Percentiles rank a stretch among this genome's conserved stretches.
Evolutionary conservation across 2,888 invertebrate genomes (phyloP).

Genomic region (Plemyria rubiginata): DNA sequence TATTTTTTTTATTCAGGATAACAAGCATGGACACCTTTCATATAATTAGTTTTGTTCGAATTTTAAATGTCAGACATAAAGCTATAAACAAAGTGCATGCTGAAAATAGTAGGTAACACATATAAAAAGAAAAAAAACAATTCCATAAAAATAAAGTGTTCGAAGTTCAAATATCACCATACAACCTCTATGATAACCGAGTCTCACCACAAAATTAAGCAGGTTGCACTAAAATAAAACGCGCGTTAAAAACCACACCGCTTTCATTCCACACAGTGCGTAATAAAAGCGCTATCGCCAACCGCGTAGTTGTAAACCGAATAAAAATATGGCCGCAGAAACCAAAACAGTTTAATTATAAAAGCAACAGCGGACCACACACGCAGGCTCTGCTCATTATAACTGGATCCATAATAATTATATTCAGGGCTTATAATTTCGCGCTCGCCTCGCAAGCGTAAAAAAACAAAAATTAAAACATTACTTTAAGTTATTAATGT

Average conservation of each 20-base stretch:
- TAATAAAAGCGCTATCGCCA: conserved; percentile 45
- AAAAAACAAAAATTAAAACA: conserved; percentile 80
- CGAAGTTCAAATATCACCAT: background rate
- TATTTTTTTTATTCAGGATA: too few species aligned
- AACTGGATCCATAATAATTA: conserved; percentile 78
- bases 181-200: background rate
- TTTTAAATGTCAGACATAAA: too few species aligned
- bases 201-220: background rate
- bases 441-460: conserved; percentile 61
- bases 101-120: too few species aligned
- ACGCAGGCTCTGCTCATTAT: conserved; percentile 79
- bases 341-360: conserved; percentile 73
- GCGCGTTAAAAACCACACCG: conserved; percentile 35
- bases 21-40: too few species aligned
- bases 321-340: conserved; percentile 67
- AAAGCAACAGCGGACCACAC: conserved; percentile 73
- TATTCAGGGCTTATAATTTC: conserved; percentile 80
- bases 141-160: background rate
- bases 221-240: conserved; percentile 25
- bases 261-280: conserved; percentile 36
- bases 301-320: conserved; percentile 57
- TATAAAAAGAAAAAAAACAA: too few species aligned
- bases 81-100: too few species aligned
- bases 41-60: too few species aligned
- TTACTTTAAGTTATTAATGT: conserved; percentile 82